Conservation (phyloP, 2,113 vertebrate genomes). For the Addax nasomaculatus region DNA sequence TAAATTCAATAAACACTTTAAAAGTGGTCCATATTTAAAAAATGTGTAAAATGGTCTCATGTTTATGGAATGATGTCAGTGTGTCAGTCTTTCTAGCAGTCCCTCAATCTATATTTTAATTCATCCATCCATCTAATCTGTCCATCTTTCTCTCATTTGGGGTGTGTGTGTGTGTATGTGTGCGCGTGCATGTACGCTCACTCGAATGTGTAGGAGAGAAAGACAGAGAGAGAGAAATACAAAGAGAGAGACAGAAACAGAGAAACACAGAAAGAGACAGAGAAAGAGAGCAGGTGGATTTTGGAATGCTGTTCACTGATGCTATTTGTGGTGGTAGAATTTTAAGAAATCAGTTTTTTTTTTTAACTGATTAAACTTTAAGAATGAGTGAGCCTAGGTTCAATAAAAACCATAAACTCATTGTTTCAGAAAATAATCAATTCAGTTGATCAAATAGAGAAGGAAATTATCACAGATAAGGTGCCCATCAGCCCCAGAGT, state of each 20-base stretch:
- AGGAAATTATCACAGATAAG: not conserved
- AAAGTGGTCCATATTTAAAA: not conserved
- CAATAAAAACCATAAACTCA: not conserved
- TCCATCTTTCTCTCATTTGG: not conserved
- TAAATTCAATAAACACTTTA: not conserved
- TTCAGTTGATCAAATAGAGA: not conserved
- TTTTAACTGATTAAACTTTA: not conserved
- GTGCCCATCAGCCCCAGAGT: not conserved
- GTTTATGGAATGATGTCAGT: not conserved
- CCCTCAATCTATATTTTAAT: not conserved
- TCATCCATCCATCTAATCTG: not conserved
- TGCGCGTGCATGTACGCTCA: accelerated
- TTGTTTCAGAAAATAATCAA: not conserved
- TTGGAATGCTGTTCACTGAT: not conserved
- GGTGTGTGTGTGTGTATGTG: not conserved
- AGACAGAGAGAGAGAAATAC: not conserved
- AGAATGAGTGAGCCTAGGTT: not conserved
- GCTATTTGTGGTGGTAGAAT: not conserved
- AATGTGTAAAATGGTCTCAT: not conserved
- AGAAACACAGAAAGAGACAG: not conserved
- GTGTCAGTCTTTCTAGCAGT: not conserved
- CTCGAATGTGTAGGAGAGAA: not conserved
- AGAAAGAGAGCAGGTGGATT: not conserved
- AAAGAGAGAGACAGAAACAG: not conserved
- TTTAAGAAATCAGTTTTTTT: not conserved